Conservation (phyloP, 2,797 vertebrate genomes). For the Cossypha caffra region DNA sequence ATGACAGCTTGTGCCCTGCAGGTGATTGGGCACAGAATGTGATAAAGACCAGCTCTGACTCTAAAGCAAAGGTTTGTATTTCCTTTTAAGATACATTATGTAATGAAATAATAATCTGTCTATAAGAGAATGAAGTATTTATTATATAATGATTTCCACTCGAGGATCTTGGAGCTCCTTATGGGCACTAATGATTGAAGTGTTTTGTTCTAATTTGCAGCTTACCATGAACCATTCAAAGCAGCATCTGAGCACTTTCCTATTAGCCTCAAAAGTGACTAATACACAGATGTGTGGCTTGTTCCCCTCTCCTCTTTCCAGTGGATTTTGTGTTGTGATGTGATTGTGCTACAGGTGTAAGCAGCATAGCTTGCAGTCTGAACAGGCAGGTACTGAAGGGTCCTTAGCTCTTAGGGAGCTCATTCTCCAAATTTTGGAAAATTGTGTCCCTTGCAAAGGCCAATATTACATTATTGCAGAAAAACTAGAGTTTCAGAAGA, state of each 20-base stretch:
- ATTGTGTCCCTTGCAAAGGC: not conserved
- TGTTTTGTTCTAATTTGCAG: not conserved
- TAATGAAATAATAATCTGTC: slow-evolving; percentile 16
- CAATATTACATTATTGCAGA: not conserved
- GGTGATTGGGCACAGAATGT: slow-evolving; percentile 31
- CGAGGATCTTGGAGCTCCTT: not conserved
- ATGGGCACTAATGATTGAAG: not conserved
- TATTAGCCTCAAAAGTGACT: slow-evolving; percentile 43
- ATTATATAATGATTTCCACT: slow-evolving; percentile 5
- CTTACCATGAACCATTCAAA: not conserved
- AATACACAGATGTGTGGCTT: not conserved
- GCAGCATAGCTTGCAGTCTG: not conserved
- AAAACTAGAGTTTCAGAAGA: not conserved
- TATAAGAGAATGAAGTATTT: slow-evolving; percentile 10
- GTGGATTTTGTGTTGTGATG: not conserved
- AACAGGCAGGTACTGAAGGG: not conserved
- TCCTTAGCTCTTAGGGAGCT: not conserved
- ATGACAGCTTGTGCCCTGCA: slow-evolving; percentile 44
- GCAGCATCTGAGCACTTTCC: slow-evolving; percentile 7
- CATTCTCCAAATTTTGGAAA: not conserved
- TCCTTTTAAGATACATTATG: slow-evolving; percentile 40
- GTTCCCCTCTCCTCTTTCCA: not conserved
- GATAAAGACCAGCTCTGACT: slow-evolving; percentile 49
- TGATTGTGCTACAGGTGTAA: not conserved
- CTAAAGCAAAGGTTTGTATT: slow-evolving; percentile 40